Percentiles rank a stretch among this genome's conserved stretches.
Evolutionary conservation across 2,113 vertebrate species (phyloP).

Genomic region (Megaptera novaeangliae): DNA sequence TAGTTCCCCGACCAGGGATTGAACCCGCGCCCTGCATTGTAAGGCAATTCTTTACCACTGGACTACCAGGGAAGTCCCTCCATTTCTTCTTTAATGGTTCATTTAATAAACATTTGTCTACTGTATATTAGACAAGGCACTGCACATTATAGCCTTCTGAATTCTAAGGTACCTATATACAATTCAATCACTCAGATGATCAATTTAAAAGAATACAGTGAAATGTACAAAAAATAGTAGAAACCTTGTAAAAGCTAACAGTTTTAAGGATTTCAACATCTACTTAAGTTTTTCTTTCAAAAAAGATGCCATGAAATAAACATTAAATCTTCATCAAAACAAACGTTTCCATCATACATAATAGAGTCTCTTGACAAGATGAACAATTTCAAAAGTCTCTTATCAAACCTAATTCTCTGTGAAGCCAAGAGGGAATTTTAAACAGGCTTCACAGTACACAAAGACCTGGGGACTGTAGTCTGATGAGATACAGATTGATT

Average conservation of each 20-base stretch:
- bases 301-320: background rate
- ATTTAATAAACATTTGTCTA: background rate
- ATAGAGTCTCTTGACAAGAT: background rate
- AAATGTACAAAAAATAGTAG: background rate
- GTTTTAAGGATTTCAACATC: background rate
- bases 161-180: background rate
- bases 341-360: background rate
- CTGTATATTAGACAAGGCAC: background rate
- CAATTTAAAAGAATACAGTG: background rate
- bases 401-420: background rate
- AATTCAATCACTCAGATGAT: background rate
- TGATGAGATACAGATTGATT: fast-evolving
- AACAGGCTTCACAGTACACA: background rate
- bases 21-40: no score
- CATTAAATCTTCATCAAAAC: background rate
- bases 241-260: background rate
- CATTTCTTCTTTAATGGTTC: background rate
- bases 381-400: background rate
- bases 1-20: no score
- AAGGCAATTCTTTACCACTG: no score
- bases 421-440: background rate
- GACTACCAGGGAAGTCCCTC: background rate
- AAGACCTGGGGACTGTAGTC: background rate
- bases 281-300: background rate
- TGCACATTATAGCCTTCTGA: background rate